phyloP scores from a whole-genome alignment of 1,140 invertebrate genomes.

The Tigriopus japonicus region DNA sequence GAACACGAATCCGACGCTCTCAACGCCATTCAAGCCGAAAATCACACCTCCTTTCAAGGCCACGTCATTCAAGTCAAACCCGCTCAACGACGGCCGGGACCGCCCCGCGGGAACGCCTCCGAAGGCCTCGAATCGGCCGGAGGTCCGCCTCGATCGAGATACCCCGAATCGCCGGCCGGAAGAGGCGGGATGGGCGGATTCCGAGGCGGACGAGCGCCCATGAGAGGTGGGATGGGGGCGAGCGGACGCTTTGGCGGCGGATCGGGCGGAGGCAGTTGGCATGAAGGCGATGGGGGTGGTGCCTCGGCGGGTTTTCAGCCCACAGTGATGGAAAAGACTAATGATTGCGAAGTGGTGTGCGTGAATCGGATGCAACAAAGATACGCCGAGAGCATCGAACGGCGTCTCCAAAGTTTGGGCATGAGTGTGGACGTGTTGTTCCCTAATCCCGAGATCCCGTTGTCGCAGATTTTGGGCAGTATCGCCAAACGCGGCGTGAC shows the following conservation, averaged over 20 bases:
- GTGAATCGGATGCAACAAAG: conserved; percentile 32
- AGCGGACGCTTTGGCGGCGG: too few species aligned
- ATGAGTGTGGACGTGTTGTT: conserved; percentile 68
- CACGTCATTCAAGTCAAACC: neutral
- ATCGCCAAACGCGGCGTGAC: conserved; percentile 61
- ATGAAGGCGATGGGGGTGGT: too few species aligned
- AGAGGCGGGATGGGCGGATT: too few species aligned
- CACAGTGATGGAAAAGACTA: neutral
- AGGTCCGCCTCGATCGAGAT: neutral
- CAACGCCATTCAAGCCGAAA: neutral
- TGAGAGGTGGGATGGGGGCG: too few species aligned
- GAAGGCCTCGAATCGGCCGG: neutral
- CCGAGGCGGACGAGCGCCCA: too few species aligned
- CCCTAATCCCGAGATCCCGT: conserved; percentile 66
- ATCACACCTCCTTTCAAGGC: neutral
- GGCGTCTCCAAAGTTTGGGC: conserved; percentile 52
- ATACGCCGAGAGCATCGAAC: conserved; percentile 74
- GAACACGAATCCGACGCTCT: neutral
- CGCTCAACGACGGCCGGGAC: neutral
- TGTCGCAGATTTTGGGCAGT: conserved; percentile 64
- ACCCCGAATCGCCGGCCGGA: neutral
- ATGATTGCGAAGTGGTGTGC: conserved; percentile 2
- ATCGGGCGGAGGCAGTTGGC: too few species aligned
- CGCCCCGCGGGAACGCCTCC: neutral
- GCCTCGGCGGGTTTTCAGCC: too few species aligned